Evolutionary conservation across 2,888 invertebrate genomes (phyloP), one percentile per base, ranked within the genome.

Genomic region (Drosophila paranaensis): DNA sequence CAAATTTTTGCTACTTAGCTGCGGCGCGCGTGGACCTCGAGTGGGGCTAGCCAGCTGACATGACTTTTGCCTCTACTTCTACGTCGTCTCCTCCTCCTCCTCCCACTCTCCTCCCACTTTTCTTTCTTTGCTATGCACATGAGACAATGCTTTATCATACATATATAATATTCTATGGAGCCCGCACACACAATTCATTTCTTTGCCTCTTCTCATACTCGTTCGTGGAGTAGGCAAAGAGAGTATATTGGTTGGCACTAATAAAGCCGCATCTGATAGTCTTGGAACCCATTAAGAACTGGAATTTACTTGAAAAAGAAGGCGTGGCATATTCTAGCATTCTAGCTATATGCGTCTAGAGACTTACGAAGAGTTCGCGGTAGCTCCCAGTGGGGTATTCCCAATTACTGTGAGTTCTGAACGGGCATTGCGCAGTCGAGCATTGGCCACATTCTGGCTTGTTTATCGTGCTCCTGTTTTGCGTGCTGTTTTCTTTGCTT

Each of bases 1-100:
- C 82, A 74, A 88, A 50, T 85, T 83, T 88, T 88, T 68, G 79
- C 79, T 68, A 77, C 79, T 75, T 73, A 71, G 54, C 71, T 74
- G 67, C 73, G 53, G 56, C 43, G 13, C 45, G 45, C n/a, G 70
- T 57, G 65, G 64, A 54, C 42, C 63, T 45, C 10, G 64, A 16
- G 48, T 16, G 10, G 30, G 30, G 30, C 11, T 48, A 56, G 76
- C 79, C 33, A 16, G 54, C 64, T 56, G 72, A 72, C 68, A 78
- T 72, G 80, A 78, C 58, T 80, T 67, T 33, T 72, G 57, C 55
- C n/a, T 10, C 39, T 68, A 54, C n/a, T n/a, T 35, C 20, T 45
- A 55, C 53, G 50, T 51, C 50, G 11, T 39, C 27, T 39, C 48
- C 58, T 51, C 35, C 20, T 57, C 51, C 55, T 53, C 40, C 66